Evolutionary conservation across 2,113 vertebrate species (phyloP).

Genomic region (Pseudorectes ferrugineus): DNA sequence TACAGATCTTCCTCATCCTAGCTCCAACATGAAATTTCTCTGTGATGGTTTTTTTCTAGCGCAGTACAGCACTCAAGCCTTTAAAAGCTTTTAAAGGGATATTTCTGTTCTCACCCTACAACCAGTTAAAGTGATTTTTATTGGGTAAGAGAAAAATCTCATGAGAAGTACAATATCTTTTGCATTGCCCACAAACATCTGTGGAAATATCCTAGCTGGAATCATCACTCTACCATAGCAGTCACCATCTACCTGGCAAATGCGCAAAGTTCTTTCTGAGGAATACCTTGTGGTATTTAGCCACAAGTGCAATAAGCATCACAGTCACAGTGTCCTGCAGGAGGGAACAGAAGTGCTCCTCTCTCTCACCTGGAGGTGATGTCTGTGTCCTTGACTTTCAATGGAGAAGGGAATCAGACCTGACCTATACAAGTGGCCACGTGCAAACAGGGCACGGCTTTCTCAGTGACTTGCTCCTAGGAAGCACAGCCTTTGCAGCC

Average conservation of each 20-base stretch:
- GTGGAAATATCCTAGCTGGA: neutral
- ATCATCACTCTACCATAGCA: neutral
- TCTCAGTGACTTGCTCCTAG: neutral
- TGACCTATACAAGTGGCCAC: neutral
- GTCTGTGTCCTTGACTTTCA: neutral
- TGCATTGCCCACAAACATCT: slow-evolving; percentile 1
- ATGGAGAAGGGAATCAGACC: neutral
- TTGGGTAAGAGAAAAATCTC: neutral
- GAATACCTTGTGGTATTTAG: neutral
- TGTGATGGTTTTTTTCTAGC: neutral
- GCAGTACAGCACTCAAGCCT: neutral
- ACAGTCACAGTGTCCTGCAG: neutral
- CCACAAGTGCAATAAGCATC: neutral
- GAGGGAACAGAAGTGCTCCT: neutral
- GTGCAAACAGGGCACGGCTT: neutral
- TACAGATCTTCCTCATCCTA: neutral
- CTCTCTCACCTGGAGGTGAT: neutral
- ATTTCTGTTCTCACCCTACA: neutral
- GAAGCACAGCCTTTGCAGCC: neutral
- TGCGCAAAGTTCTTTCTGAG: neutral
- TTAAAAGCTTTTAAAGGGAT: neutral
- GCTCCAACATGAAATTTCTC: neutral
- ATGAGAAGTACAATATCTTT: neutral
- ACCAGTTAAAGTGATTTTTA: neutral
- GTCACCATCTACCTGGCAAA: neutral